phyloP scores from a whole-genome alignment of 2,888 invertebrate species.

The Eupithecia subfuscata region DNA sequence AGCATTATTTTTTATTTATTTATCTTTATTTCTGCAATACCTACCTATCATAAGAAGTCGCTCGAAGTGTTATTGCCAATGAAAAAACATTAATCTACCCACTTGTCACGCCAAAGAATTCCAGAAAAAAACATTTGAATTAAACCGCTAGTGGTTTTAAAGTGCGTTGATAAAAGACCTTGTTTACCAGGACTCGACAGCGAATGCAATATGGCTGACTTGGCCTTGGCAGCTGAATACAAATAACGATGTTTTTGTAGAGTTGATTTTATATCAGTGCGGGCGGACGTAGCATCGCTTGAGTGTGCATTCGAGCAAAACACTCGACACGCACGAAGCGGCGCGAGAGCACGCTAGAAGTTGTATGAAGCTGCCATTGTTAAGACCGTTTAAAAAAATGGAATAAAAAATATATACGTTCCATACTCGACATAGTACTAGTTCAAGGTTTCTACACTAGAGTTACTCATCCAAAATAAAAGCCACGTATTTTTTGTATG shows the following conservation, averaged over 20 bases:
- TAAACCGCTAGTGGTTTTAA: constrained; percentile 39
- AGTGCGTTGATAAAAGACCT: constrained; percentile 54
- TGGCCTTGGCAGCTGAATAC: constrained; percentile 76
- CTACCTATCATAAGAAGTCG: neutral
- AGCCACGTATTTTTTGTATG: neutral
- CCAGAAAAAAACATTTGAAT: constrained; percentile 32
- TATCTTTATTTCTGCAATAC: neutral
- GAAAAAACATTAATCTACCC: constrained; percentile 16
- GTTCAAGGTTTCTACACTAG: neutral
- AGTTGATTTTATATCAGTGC: constrained; percentile 72
- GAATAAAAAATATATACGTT: neutral
- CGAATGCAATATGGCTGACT: constrained; percentile 76
- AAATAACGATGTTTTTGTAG: constrained; percentile 80
- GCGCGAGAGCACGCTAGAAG: constrained; percentile 32
- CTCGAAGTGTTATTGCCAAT: neutral
- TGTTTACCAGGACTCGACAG: constrained; percentile 70
- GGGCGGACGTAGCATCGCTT: constrained; percentile 50
- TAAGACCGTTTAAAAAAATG: neutral
- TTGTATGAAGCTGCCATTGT: constrained; percentile 3
- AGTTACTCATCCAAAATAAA: constrained; percentile 1
- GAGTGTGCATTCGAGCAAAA: constrained; percentile 49
- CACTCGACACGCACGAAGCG: constrained; percentile 41
- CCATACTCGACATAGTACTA: neutral
- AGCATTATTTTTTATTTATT: too few species aligned
- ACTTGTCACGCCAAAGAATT: constrained; percentile 22